phyloP scores from a whole-genome alignment of 2,888 invertebrate genomes.

The Luperina nickerlii region DNA sequence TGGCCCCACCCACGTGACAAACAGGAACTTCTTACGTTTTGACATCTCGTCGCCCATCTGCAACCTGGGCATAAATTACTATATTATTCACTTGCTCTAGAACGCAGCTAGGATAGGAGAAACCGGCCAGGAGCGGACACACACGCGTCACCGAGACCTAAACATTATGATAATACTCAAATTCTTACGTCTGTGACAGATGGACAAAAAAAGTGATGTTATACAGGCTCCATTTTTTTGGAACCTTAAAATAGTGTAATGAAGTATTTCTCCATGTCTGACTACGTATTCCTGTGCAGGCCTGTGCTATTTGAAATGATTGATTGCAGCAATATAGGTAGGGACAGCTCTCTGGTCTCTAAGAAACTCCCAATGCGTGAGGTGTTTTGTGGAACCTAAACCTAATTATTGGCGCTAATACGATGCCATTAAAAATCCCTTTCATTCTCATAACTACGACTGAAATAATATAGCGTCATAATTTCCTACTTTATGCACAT shows the following conservation, averaged over 20 bases:
- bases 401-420: background rate
- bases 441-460: background rate
- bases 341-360: background rate
- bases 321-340: background rate
- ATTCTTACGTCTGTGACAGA: background rate
- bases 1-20: conserved; percentile 94
- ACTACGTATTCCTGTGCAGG: background rate
- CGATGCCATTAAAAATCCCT: background rate
- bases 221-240: no score
- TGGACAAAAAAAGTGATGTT: no score
- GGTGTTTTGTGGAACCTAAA: background rate
- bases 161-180: background rate
- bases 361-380: background rate
- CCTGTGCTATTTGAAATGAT: background rate
- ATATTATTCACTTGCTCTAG: background rate
- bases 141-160: background rate
- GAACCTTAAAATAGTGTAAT: no score
- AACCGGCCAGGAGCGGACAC: background rate
- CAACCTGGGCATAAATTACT: conserved; percentile 80
- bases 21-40: conserved; percentile 94
- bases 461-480: background rate
- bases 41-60: conserved; percentile 96
- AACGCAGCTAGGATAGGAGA: background rate
- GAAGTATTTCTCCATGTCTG: background rate
- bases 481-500: background rate